These are phyloP conservation scores for Hirundo rustica DNA, from an alignment of 2,797 vertebrate species.

Conservation along the genomic window DNA sequence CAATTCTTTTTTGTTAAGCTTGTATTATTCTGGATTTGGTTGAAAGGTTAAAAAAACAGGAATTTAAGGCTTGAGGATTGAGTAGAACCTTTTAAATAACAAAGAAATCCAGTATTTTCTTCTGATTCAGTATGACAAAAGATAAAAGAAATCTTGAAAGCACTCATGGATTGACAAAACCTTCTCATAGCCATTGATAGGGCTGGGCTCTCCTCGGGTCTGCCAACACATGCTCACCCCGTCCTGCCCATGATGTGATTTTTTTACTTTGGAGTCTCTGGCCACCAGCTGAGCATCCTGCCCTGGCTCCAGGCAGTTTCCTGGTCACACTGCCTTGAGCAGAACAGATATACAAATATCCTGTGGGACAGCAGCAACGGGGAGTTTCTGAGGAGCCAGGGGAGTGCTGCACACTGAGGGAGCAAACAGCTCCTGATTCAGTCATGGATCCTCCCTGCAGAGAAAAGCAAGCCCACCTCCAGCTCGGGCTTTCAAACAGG, in stretches of 20 bases:
- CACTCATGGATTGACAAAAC: not conserved
- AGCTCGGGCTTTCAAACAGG: not conserved
- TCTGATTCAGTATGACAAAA: not conserved
- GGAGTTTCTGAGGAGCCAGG: not conserved
- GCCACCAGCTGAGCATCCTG: not conserved
- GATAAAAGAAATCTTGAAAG: not conserved
- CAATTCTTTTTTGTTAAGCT: not conserved
- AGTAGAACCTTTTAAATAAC: not conserved
- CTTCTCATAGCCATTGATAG: not conserved
- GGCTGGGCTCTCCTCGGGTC: not conserved
- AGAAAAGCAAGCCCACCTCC: not conserved
- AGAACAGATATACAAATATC: not conserved
- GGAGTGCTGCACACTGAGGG: not conserved
- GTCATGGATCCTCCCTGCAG: not conserved
- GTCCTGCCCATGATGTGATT: not conserved
- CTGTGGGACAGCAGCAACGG: not conserved
- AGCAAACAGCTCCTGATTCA: not conserved
- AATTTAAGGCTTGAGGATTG: not conserved
- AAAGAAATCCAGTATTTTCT: not conserved
- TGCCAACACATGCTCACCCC: not conserved
- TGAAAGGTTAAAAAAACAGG: not conserved
- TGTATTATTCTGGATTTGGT: not conserved
- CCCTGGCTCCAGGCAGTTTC: not conserved
- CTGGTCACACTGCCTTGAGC: not conserved
- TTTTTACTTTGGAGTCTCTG: not conserved